phyloP scores from a whole-genome alignment of 2,797 vertebrate genomes.

The Eleutherodactylus coqui region DNA sequence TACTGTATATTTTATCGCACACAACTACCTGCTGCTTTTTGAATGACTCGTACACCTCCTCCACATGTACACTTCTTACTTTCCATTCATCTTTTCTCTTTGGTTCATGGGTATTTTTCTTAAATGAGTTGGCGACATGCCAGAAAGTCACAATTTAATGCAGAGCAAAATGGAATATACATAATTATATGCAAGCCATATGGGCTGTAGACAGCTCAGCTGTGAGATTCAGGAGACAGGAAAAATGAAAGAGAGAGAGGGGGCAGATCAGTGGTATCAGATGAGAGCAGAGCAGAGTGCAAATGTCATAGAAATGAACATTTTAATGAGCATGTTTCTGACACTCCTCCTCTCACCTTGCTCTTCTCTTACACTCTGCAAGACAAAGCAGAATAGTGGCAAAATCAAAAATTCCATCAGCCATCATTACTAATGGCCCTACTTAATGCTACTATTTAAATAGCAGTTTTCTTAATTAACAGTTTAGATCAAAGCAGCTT shows the following conservation, averaged over 20 bases:
- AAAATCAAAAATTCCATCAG: slow-evolving; percentile 69
- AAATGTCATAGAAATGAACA: slow-evolving; percentile 80
- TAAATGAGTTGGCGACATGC: slow-evolving; percentile 79
- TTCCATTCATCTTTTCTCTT: slow-evolving; percentile 62
- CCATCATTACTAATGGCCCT: slow-evolving; percentile 74
- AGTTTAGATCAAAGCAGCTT: slow-evolving; percentile 73
- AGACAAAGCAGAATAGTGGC: slow-evolving; percentile 67
- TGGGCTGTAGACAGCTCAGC: slow-evolving; percentile 83
- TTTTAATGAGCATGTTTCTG: slow-evolving; percentile 79
- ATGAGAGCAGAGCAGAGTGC: slow-evolving; percentile 75
- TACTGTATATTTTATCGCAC: slow-evolving; percentile 67
- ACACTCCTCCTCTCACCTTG: slow-evolving; percentile 78
- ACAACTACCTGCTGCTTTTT: slow-evolving; percentile 72
- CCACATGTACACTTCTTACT: slow-evolving; percentile 64
- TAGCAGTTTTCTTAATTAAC: slow-evolving; percentile 78
- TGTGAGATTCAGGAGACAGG: slow-evolving; percentile 77
- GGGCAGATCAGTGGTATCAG: slow-evolving; percentile 77
- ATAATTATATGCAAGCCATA: slow-evolving; percentile 86
- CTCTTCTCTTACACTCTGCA: slow-evolving; percentile 72
- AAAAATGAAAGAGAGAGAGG: slow-evolving; percentile 63
- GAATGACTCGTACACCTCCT: slow-evolving; percentile 64
- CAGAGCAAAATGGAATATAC: slow-evolving; percentile 83
- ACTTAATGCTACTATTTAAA: slow-evolving; percentile 78
- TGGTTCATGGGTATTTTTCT: slow-evolving; percentile 74
- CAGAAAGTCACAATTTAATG: slow-evolving; percentile 84